Evolutionary conservation across 2,797 vertebrate genomes (phyloP).

Genomic region (Amblyopsis hoosieri): DNA sequence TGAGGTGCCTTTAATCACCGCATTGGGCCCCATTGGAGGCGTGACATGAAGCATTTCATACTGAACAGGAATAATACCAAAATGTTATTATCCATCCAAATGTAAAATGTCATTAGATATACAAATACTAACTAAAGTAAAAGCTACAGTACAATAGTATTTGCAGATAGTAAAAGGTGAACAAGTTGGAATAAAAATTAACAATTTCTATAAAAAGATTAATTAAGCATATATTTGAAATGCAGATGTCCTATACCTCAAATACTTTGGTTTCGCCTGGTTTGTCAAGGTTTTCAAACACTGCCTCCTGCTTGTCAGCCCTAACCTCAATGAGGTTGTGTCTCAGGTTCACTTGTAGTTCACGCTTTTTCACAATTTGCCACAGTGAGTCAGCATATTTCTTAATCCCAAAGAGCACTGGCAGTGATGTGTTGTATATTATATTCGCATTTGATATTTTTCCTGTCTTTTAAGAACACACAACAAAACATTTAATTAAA

Average conservation of each 20-base stretch:
- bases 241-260: slow-evolving; percentile 70
- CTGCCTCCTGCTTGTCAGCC: slow-evolving; percentile 89
- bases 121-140: no score
- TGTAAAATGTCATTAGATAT: background rate
- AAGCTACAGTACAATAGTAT: no score
- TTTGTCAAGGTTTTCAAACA: slow-evolving; percentile 93
- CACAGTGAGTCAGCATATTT: slow-evolving; percentile 91
- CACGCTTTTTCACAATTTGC: slow-evolving; percentile 83
- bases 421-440: slow-evolving; percentile 91
- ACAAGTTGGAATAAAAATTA: no score
- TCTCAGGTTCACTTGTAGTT: slow-evolving; percentile 87
- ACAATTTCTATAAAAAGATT: background rate
- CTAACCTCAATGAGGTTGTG: slow-evolving; percentile 90
- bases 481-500: background rate
- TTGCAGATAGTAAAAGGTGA: no score
- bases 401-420: slow-evolving; percentile 90
- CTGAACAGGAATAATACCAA: slow-evolving; percentile 60
- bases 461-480: slow-evolving; percentile 78
- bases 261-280: slow-evolving; percentile 85
- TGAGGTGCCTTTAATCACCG: slow-evolving; percentile 81
- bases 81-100: background rate
- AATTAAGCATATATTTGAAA: background rate
- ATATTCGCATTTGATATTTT: slow-evolving; percentile 89
- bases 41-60: slow-evolving; percentile 98
- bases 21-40: slow-evolving; percentile 92